Conservation (phyloP, 2,113 vertebrate species). For the Channa argus region DNA sequence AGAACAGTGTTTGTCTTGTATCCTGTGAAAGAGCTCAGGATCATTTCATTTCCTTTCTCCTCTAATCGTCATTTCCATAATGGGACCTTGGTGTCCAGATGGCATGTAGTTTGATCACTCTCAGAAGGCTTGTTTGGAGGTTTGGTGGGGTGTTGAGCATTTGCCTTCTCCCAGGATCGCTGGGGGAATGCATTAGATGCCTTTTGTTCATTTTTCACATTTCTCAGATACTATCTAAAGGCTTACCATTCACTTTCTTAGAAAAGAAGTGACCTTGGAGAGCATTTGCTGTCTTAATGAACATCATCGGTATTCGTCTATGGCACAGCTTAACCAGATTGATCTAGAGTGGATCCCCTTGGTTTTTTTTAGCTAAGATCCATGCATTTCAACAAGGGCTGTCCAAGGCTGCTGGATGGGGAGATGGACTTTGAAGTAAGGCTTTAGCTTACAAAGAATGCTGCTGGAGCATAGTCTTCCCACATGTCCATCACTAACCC, state of each 20-base stretch:
- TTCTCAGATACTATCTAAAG: slow-evolving; percentile 35
- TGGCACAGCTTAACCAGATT: slow-evolving; percentile 60
- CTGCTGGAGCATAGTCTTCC: slow-evolving; percentile 70
- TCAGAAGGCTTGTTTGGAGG: slow-evolving; percentile 19
- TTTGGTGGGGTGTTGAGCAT: slow-evolving; percentile 26
- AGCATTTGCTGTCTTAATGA: slow-evolving; percentile 52
- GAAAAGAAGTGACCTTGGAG: slow-evolving; percentile 55
- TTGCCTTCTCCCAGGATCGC: slow-evolving; percentile 15
- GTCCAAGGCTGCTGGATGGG: slow-evolving; percentile 40
- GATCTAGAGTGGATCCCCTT: slow-evolving; percentile 65
- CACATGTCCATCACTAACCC: slow-evolving; percentile 69
- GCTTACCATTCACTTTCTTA: slow-evolving; percentile 25
- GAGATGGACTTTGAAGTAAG: slow-evolving; percentile 74
- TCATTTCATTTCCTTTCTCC: slow-evolving; percentile 23
- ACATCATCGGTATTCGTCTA: slow-evolving; percentile 64
- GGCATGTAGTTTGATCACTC: slow-evolving; percentile 45
- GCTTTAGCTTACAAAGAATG: slow-evolving; percentile 60
- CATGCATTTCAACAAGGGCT: slow-evolving; percentile 57
- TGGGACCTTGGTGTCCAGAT: slow-evolving; percentile 56
- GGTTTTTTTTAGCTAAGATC: slow-evolving; percentile 52
- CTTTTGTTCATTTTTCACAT: slow-evolving; percentile 44
- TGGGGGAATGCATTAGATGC: slow-evolving; percentile 35
- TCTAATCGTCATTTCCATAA: slow-evolving; percentile 27
- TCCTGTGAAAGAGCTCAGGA: slow-evolving; percentile 4
- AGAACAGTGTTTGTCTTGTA: slow-evolving; percentile 24